Evolutionary conservation across 1,140 invertebrate genomes (phyloP).

Genomic region (Probaryconus sp.): DNA sequence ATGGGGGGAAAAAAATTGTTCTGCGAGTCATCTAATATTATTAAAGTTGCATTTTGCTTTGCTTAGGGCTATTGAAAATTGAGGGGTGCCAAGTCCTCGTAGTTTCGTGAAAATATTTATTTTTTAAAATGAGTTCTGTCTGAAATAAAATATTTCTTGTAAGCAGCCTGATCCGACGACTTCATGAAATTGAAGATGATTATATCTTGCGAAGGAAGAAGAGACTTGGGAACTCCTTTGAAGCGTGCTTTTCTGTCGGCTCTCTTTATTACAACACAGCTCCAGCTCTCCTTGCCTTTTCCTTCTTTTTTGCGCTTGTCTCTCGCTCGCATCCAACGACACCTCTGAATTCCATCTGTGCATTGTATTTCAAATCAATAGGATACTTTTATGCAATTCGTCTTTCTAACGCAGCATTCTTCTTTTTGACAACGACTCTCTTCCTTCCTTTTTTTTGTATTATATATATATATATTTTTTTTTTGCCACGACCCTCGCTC

Average conservation of each 20-base stretch:
- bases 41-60: slow-evolving; percentile 8
- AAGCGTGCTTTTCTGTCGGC: slow-evolving; percentile 51
- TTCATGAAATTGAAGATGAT: slow-evolving; percentile 55
- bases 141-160: slow-evolving; percentile 57
- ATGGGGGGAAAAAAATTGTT: too few relatives aligned
- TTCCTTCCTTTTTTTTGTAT: neutral
- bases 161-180: slow-evolving; percentile 53
- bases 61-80: slow-evolving; percentile 25
- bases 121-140: slow-evolving; percentile 52
- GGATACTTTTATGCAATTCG: slow-evolving; percentile 58
- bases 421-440: slow-evolving; percentile 18
- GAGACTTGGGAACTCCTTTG: slow-evolving; percentile 49
- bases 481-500: slow-evolving; percentile 20
- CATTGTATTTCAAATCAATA: slow-evolving; percentile 59
- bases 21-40: slow-evolving; percentile 1
- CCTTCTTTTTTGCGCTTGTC: slow-evolving; percentile 40
- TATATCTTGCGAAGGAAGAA: slow-evolving; percentile 42
- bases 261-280: slow-evolving; percentile 49
- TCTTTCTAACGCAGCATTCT: slow-evolving; percentile 39
- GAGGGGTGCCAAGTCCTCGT: slow-evolving; percentile 4
- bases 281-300: slow-evolving; percentile 21
- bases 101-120: slow-evolving; percentile 56
- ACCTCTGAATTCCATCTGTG: slow-evolving; percentile 54
- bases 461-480: neutral
- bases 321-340: slow-evolving; percentile 36